A percentile compares a stretch with the other conserved stretches of the same genome.
Conservation (phyloP, 2,888 invertebrate species). For the Panopea generosa region DNA sequence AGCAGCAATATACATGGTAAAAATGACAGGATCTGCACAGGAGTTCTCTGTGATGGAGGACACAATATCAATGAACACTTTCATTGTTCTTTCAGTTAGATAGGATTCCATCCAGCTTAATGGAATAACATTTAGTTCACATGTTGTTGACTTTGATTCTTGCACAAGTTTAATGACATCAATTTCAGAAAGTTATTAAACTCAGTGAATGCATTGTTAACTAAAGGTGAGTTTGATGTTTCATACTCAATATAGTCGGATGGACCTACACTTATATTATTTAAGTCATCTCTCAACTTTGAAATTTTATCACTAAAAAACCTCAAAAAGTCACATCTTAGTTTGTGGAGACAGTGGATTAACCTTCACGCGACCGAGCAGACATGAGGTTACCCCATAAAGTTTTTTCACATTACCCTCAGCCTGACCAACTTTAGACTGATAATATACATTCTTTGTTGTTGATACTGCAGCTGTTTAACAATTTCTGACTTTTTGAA, state of each 20-base stretch:
- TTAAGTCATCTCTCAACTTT: constrained; percentile 13
- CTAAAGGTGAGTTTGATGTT: not conserved
- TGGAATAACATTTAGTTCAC: constrained; percentile 35
- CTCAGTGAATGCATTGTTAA: not conserved
- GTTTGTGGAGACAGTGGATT: constrained; percentile 18
- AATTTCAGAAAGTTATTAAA: constrained; percentile 2
- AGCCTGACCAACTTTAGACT: constrained; percentile 29
- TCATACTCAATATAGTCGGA: not conserved
- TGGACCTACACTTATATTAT: not conserved
- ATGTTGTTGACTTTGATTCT: constrained; percentile 27
- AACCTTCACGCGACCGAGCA: constrained; percentile 24
- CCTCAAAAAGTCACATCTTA: constrained; percentile 14
- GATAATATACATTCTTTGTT: constrained; percentile 29
- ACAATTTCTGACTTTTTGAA: constrained; percentile 31
- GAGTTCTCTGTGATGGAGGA: no score
- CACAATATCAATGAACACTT: no score
- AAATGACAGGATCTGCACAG: no score
- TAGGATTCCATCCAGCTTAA: no score
- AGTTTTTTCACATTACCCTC: constrained; percentile 32
- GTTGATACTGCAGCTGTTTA: constrained; percentile 26
- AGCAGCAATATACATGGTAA: no score
- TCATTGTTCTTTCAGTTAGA: no score
- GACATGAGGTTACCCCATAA: constrained; percentile 16
- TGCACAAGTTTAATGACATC: constrained; percentile 4
- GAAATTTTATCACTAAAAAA: constrained; percentile 23